These are phyloP conservation scores for Regulus satrapa DNA, from an alignment of 2,113 vertebrate genomes.

Conservation along the genomic window DNA sequence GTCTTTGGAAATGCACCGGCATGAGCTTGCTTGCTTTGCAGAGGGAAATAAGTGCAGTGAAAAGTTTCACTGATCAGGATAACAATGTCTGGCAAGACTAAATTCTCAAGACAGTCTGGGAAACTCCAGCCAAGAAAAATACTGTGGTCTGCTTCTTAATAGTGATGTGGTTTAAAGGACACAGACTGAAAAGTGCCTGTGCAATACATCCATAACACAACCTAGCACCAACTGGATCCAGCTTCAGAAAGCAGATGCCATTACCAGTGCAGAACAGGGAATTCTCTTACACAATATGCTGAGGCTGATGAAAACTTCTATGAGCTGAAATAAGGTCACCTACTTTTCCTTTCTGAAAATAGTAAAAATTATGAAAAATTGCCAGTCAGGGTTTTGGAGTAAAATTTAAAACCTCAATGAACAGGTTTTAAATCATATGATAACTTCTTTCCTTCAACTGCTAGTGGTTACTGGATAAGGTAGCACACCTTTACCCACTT, in stretches of 20 bases:
- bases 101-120: neutral
- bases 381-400: neutral
- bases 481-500: neutral
- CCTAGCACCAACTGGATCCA: neutral
- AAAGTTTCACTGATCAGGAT: neutral
- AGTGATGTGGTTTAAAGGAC: neutral
- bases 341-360: neutral
- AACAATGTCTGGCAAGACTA: neutral
- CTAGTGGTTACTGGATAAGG: neutral
- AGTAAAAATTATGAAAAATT: neutral
- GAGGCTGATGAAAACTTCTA: neutral
- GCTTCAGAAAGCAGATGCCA: neutral
- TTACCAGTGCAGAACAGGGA: neutral
- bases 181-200: neutral
- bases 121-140: neutral
- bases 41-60: neutral
- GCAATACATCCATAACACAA: neutral
- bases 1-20: neutral
- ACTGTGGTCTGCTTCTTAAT: neutral
- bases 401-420: neutral
- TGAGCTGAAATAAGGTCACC: constrained; percentile 7
- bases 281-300: neutral
- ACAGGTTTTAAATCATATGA: neutral
- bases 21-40: neutral
- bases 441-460: neutral